A percentile compares a stretch with the other conserved stretches of the same genome.
These are phyloP conservation scores for Scaptomyza graminum DNA, from an alignment of 1,140 invertebrate genomes.

Conservation along the genomic window DNA sequence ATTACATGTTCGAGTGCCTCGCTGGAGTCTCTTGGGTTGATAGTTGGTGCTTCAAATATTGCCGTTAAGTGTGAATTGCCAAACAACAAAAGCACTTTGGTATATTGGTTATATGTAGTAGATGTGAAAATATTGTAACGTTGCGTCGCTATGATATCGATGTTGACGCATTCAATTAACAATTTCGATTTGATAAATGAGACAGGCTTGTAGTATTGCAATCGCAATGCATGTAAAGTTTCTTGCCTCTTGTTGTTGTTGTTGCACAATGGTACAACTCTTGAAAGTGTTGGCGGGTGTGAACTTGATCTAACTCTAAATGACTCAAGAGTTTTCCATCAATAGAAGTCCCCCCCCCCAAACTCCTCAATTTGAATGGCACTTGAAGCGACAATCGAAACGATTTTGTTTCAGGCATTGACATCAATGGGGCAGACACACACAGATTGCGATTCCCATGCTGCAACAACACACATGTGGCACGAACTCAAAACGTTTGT, in stretches of 20 bases:
- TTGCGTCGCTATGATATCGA: slow-evolving; percentile 12
- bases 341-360: background rate
- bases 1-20: slow-evolving; percentile 34
- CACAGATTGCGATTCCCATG: slow-evolving; percentile 9
- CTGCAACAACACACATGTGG: slow-evolving; percentile 26
- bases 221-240: slow-evolving; percentile 5
- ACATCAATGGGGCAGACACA: slow-evolving; percentile 54
- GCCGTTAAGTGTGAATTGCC: slow-evolving; percentile 64
- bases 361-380: slow-evolving; percentile 56
- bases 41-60: slow-evolving; percentile 28
- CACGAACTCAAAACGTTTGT: slow-evolving; percentile 57
- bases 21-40: slow-evolving; percentile 3
- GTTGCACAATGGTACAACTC: slow-evolving; percentile 8
- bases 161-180: slow-evolving; percentile 77
- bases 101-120: slow-evolving; percentile 11
- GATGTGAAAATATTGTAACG: slow-evolving; percentile 31
- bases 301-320: slow-evolving; percentile 17
- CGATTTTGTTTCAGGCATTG: slow-evolving; percentile 63
- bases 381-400: slow-evolving; percentile 72
- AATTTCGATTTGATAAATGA: slow-evolving; percentile 59
- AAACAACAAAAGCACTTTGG: slow-evolving; percentile 39
- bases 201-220: slow-evolving; percentile 43
- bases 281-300: background rate
- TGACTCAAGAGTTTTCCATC: background rate
- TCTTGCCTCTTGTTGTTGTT: slow-evolving; percentile 14